Percentiles rank a stretch among this genome's conserved stretches.
Conservation (phyloP, 2,113 vertebrate genomes). For the Anhinga rufa region DNA sequence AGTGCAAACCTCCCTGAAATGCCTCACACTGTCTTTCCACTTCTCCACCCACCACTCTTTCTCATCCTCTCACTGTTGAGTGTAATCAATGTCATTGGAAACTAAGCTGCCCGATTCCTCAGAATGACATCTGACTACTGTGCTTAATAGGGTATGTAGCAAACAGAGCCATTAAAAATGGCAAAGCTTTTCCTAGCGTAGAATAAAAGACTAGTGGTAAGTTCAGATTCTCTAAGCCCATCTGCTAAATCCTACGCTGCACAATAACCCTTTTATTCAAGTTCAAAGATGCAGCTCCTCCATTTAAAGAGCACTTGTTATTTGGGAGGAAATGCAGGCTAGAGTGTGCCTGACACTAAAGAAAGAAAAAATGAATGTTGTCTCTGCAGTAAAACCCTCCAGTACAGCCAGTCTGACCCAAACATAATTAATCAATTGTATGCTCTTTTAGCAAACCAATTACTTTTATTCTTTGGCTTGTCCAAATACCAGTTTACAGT, state of each 20-base stretch:
- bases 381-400: neutral
- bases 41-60: constrained; percentile 34
- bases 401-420: neutral
- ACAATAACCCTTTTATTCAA: constrained; percentile 34
- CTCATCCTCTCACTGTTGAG: constrained; percentile 22
- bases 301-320: constrained; percentile 30
- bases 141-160: constrained; percentile 43
- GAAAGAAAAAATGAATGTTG: neutral
- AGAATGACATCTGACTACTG: constrained; percentile 50
- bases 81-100: constrained; percentile 44
- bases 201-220: constrained; percentile 52
- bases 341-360: neutral
- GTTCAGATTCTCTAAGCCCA: constrained; percentile 36
- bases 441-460: neutral
- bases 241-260: constrained; percentile 48
- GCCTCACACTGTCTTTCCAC: constrained; percentile 25
- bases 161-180: constrained; percentile 48
- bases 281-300: constrained; percentile 55
- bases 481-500: neutral
- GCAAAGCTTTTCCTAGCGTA: constrained; percentile 44
- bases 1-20: constrained; percentile 23
- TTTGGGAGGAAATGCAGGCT: constrained; percentile 61
- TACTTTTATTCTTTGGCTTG: neutral
- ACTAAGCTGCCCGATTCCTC: constrained; percentile 32
- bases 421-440: neutral